Evolutionary conservation across 1,140 invertebrate genomes (phyloP), one percentile per base, ranked within the genome.

Genomic region (Lordiphosa mommai): DNA sequence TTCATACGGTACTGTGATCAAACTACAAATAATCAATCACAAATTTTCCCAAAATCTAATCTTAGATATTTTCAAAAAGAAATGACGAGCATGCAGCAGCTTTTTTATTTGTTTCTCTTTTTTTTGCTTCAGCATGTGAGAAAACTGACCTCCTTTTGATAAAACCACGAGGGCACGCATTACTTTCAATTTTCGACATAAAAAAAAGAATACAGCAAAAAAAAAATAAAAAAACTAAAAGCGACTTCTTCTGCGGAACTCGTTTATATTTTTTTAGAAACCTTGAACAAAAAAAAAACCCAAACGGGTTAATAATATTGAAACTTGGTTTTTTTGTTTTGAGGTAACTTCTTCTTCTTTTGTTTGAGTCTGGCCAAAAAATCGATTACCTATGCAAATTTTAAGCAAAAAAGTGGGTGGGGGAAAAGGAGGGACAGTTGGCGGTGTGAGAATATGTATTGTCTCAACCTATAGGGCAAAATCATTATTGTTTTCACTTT

Each of bases 351-450:
- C 44, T 47, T 46, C 14, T 29, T 9, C 8, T 46, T 29, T 46
- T 3, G 13, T 44, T 44, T 4, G 29, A 47, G 44, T 47, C 44
- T 29, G 44, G 29, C 44, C n/a, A 47, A 47, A 27, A 47, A 47
- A 47, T 47, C 44, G 44, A 47, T 47, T 47, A 47, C 44, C n/a
- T 47, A 47, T 47, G 44, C 44, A 47, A 47, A 47, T 47, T n/a
- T 47, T 41, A 14, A 13, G 40, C 17, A 20, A 43, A 43, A 10
- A n/a, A 43, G 12, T 7, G 10, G 7, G 4, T 29, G 40, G 10
- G 7, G 16, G 36, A 17, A n/a, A n/a, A 29, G 20, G 20, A 27
- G 20, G 40, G 4, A 10, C 0, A 5, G 40, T 0, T 2, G 40
- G n/a, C 17, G 17, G 20, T 43, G 40, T 43, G 40, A 43, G 40